A percentile compares a stretch with the other conserved stretches of the same genome.
Conservation (phyloP, 2,888 invertebrate species). For the Lithosia quadra region DNA sequence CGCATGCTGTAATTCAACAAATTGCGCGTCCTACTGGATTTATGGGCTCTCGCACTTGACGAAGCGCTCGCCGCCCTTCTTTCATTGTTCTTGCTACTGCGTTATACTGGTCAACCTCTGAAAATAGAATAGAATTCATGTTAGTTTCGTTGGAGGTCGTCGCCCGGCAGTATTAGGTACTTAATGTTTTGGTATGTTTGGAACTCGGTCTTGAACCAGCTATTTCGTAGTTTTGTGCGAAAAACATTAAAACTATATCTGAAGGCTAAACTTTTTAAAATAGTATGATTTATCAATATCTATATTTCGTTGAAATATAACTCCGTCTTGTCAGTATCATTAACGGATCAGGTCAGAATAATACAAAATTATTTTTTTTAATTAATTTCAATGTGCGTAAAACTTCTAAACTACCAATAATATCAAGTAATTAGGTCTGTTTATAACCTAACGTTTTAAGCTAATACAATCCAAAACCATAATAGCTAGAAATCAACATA, state of each 20-base stretch:
- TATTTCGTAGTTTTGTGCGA: not conserved
- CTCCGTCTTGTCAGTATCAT: not conserved
- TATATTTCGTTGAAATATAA: not conserved
- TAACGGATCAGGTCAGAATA: no score
- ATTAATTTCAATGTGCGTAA: no score
- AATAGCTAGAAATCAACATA: no score
- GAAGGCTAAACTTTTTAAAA: not conserved
- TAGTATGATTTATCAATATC: not conserved
- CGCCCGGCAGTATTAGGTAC: conserved; percentile 39
- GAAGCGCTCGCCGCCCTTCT: conserved; percentile 79
- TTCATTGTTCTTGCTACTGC: conserved; percentile 78
- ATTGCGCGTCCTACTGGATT: conserved; percentile 85
- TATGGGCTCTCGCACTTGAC: conserved; percentile 84
- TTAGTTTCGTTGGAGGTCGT: conserved; percentile 49
- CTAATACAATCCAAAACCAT: not conserved
- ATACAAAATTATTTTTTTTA: no score
- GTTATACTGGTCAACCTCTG: conserved; percentile 69
- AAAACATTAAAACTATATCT: not conserved
- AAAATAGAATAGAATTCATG: conserved; percentile 57
- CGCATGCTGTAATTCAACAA: conserved; percentile 87
- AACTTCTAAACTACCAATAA: no score
- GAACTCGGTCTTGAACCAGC: not conserved
- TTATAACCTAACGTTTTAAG: not conserved
- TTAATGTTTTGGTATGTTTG: conserved; percentile 37
- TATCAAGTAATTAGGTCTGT: no score